Evolutionary conservation across 2,888 invertebrate species (phyloP).

Genomic region (Byasa hedistus): DNA sequence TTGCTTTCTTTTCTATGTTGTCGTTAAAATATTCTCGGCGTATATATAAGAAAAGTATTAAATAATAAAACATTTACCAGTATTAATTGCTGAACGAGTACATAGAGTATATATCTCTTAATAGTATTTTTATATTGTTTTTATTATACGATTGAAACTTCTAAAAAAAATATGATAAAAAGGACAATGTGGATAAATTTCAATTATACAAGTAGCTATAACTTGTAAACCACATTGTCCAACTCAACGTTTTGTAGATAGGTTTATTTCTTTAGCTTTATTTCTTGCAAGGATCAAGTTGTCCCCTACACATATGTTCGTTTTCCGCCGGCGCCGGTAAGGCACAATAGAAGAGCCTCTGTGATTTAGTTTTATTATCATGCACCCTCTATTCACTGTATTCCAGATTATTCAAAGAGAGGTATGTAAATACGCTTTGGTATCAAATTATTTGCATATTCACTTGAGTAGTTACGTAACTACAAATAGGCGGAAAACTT

Average conservation of each 20-base stretch:
- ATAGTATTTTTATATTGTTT: no score
- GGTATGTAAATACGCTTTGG: slow-evolving; percentile 39
- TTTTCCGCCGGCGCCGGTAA: slow-evolving; percentile 77
- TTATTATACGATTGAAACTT: no score
- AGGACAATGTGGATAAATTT: background rate
- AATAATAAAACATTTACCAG: background rate
- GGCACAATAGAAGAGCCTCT: slow-evolving; percentile 68
- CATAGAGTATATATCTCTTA: no score
- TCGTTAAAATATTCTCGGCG: background rate
- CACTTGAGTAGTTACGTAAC: slow-evolving; percentile 18
- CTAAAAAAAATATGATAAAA: background rate
- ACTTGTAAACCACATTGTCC: background rate
- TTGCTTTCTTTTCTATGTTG: background rate
- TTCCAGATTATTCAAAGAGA: slow-evolving; percentile 59
- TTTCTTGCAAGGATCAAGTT: slow-evolving; percentile 66
- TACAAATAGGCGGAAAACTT: slow-evolving; percentile 18
- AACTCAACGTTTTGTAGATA: slow-evolving; percentile 43
- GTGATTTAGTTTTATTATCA: slow-evolving; percentile 79
- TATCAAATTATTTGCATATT: slow-evolving; percentile 29
- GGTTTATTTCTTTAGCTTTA: slow-evolving; percentile 57
- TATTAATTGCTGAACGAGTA: no score
- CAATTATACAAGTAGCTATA: background rate
- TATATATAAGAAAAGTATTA: background rate
- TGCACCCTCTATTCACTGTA: slow-evolving; percentile 65
- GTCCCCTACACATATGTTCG: slow-evolving; percentile 71